Conservation (phyloP, 2,888 invertebrate species). For the Tineola bisselliella region DNA sequence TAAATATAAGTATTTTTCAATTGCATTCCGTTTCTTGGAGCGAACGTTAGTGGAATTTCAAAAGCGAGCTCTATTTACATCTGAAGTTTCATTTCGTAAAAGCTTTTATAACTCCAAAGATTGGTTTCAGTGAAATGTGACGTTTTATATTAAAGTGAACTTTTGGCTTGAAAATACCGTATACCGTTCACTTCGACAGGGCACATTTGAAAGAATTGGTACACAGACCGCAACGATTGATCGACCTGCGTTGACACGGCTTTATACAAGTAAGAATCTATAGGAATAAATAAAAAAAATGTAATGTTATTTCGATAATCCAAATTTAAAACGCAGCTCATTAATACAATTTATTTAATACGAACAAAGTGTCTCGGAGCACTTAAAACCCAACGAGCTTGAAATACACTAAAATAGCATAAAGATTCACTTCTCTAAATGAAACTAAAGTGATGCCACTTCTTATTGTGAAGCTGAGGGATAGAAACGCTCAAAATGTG, state of each 20-base stretch:
- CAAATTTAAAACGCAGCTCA: not conserved
- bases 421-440: not conserved
- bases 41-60: not conserved
- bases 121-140: too few species aligned
- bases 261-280: too few species aligned
- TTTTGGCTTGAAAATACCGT: too few species aligned
- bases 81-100: not conserved
- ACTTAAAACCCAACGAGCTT: not conserved
- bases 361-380: not conserved
- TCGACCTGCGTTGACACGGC: too few species aligned
- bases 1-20: slow-evolving; percentile 23
- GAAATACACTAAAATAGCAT: not conserved
- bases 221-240: too few species aligned
- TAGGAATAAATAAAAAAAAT: too few species aligned
- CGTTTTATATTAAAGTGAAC: too few species aligned
- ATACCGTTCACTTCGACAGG: too few species aligned
- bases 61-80: not conserved
- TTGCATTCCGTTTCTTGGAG: not conserved
- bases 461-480: not conserved
- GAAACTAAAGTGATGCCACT: not conserved
- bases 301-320: too few species aligned
- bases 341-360: not conserved
- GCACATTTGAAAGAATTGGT: too few species aligned
- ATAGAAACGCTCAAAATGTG: too few species aligned
- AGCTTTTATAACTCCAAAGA: not conserved